These are phyloP conservation scores for Psettodes erumei DNA, from an alignment of 2,113 vertebrate genomes.

Conservation along the genomic window DNA sequence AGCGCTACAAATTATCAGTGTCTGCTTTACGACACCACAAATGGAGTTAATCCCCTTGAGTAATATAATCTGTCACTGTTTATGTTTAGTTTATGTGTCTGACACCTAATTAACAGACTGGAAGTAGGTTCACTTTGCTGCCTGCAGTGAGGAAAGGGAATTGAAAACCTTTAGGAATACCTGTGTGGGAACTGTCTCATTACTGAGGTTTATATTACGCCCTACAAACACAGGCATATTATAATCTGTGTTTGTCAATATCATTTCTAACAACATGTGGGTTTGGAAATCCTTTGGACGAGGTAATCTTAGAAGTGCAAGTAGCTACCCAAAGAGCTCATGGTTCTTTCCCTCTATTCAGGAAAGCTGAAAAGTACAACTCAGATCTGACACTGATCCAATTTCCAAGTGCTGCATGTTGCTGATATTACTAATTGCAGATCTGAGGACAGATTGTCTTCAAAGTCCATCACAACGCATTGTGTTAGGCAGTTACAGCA, in stretches of 20 bases:
- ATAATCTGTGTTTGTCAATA: slow-evolving; percentile 54
- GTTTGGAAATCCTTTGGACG: slow-evolving; percentile 37
- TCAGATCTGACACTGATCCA: slow-evolving; percentile 45
- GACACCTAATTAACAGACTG: slow-evolving; percentile 82
- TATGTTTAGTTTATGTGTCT: slow-evolving; percentile 79
- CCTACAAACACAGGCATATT: slow-evolving; percentile 42
- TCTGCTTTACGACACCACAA: slow-evolving; percentile 65
- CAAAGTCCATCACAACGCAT: slow-evolving; percentile 14
- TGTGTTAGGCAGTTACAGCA: slow-evolving; percentile 35
- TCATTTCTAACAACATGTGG: slow-evolving; percentile 43
- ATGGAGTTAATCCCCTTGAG: slow-evolving; percentile 76
- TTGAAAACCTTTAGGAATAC: slow-evolving; percentile 74
- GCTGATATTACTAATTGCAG: slow-evolving; percentile 47
- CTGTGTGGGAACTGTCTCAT: slow-evolving; percentile 65
- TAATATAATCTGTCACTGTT: slow-evolving; percentile 76
- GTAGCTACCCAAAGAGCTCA: slow-evolving; percentile 4
- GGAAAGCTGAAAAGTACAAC: slow-evolving; percentile 43
- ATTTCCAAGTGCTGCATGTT: slow-evolving; percentile 31
- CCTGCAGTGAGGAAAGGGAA: slow-evolving; percentile 64
- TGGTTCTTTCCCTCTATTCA: slow-evolving; percentile 27
- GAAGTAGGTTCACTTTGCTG: slow-evolving; percentile 65
- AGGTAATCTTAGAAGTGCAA: slow-evolving; percentile 28
- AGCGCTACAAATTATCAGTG: slow-evolving; percentile 53
- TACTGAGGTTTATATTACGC: slow-evolving; percentile 65
- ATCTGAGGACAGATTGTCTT: too few relatives aligned